Evolutionary conservation across 2,113 vertebrate species (phyloP), one percentile per base, ranked within the genome.

Genomic region (Solea solea): DNA sequence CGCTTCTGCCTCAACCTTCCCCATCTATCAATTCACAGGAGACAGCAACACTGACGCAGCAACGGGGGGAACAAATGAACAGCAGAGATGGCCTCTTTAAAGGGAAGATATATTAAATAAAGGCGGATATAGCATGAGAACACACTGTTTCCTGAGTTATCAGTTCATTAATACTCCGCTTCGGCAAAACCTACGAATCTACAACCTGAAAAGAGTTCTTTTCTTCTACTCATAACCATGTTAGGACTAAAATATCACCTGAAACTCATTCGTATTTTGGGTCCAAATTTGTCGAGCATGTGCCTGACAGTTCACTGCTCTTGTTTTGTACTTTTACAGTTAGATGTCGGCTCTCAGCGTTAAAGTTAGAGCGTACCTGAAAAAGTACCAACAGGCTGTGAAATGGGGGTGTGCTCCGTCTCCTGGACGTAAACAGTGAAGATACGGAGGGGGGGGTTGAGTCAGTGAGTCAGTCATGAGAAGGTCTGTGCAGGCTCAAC

Each of bases 111-210:
- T 16, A 56, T 74, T 61, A 67, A 67, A 80, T 73, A 58, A 83
- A 61, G 49, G 62, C 34, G 51, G 39, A 41, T 34, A 50, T 13
- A 52, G 61, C 49, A 34, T 34, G 34, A 2, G 53, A 16, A 40
- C 46, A 78, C 57, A 67, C 8, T 11, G 55, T 69, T 80, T 68
- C 53, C 46, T 63, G n/a, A 68, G 51, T 81, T 70, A 81, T 83
- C 54, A 49, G 44, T 40, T n/a, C 34, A 48, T 5, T 54, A 61
- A 67, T 72, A 63, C 62, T 64, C 15, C 16, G 28, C 21, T 39
- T 48, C 15, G 15, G 48, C 28, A 65, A 40, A 56, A 44, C 3
- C 5, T 28, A 42, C 15, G 40, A 41, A 64, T 5, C 14, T 9
- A 64, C 21, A 77, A 54, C 58, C 52, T 3, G 45, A 27, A 65